Evolutionary conservation across 2,113 vertebrate species (phyloP).

Genomic region (Noctilio leporinus): DNA sequence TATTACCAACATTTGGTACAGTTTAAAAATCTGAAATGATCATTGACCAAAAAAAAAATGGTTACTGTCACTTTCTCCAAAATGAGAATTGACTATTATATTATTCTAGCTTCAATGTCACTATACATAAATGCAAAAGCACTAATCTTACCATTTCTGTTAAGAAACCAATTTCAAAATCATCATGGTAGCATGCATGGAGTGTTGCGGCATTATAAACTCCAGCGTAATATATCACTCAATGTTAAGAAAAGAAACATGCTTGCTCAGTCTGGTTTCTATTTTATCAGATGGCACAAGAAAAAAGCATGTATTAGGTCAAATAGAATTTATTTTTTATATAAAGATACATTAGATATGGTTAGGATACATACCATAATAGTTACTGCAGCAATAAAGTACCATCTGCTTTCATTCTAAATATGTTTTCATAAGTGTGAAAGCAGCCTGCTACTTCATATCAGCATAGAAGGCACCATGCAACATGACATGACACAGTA

Average conservation of each 20-base stretch:
- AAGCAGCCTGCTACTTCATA: neutral
- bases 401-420: neutral
- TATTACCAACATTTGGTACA: slow-evolving; percentile 25
- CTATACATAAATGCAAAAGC: slow-evolving; percentile 30
- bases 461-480: neutral
- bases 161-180: slow-evolving; percentile 8
- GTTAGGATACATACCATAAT: neutral
- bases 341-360: neutral
- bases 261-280: neutral
- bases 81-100: slow-evolving; percentile 50
- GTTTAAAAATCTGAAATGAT: slow-evolving; percentile 60
- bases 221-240: neutral
- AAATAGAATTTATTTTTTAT: slow-evolving; percentile 15
- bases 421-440: neutral
- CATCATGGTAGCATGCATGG: neutral
- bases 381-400: neutral
- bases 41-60: slow-evolving; percentile 14
- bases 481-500: neutral
- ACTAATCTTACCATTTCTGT: neutral
- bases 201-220: slow-evolving; percentile 11
- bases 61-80: slow-evolving; percentile 33
- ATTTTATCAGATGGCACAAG: neutral
- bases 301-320: neutral
- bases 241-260: neutral
- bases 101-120: slow-evolving; percentile 51